Base-by-base conservation (phyloP, 2,113 vertebrate genomes). In the Phalacrocorax pelagicus region DNA sequence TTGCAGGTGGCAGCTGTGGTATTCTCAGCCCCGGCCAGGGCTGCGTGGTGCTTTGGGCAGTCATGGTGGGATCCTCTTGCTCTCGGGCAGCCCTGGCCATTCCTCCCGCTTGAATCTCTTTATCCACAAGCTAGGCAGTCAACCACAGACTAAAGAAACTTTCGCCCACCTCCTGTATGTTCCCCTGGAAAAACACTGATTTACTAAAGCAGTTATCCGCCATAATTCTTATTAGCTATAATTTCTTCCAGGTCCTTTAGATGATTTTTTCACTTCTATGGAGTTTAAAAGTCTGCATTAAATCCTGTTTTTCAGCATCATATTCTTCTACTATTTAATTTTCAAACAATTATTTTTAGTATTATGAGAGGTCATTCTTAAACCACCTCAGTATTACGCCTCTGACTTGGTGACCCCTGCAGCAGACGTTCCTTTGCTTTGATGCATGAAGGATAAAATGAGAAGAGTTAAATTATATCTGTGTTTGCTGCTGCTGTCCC, bases 31-130 rank as follows among this genome's bases (percentile, higher is more conserved):
- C 62, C 15, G 29, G 26, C n/a, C 16, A 2, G 7, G 23, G 63
- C 46, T 1, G 0, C 6, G 1, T 5, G 9, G 5, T 80, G 34
- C 17, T 86, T 42, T 54, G 21, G 24, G 40, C 1, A 0, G 15
- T 38, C 1, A 0, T 12, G 17, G 57, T 55, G 24, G 58, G n/a
- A 67, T 65, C 15, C 17, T 74, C 55, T 73, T 38, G 23, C 22
- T 38, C 26, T 36, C 40, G 34, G 27, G 15, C 29, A 58, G 38
- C 24, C 29, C 74, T 38, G 63, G 36, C 15, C 1, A 0, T n/a
- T 75, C 20, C 38, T 65, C n/a, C 57, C 13, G 23, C 47, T 63
- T 32, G 26, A 55, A 49, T 42, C 26, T 38, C 40, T 14, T 74
- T 65, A n/a, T 70, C 51, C 57, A 44, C 30, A 49, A 65, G 38